phyloP scores from a whole-genome alignment of 2,797 vertebrate genomes.

The Potorous gilbertii region DNA sequence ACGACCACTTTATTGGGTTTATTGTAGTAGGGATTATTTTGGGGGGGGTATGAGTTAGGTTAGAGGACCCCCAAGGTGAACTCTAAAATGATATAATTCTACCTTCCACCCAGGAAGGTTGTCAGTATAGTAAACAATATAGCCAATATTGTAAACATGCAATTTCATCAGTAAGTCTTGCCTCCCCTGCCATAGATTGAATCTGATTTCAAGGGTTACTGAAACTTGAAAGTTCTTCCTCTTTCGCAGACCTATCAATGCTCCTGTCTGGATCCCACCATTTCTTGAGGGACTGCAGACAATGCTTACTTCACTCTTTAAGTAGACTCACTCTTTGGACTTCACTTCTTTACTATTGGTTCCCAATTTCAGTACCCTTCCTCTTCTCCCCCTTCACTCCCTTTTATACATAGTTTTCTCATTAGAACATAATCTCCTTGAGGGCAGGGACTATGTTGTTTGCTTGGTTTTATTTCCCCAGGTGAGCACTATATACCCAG shows the following conservation, averaged over 20 bases:
- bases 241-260: neutral
- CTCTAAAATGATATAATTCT: neutral
- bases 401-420: neutral
- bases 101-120: too few relatives aligned
- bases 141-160: too few relatives aligned
- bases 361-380: neutral
- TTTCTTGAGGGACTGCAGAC: neutral
- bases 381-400: neutral
- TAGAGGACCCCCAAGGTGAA: neutral
- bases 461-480: too few relatives aligned
- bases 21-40: neutral
- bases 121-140: too few relatives aligned
- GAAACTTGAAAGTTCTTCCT: neutral
- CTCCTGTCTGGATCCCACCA: neutral
- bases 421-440: neutral
- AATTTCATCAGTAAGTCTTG: neutral
- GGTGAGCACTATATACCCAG: too few relatives aligned
- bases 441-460: too few relatives aligned
- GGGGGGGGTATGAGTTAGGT: neutral
- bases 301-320: neutral
- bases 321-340: neutral
- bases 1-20: neutral
- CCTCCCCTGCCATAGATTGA: neutral
- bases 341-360: neutral
- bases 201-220: neutral